Percentiles rank a stretch among this genome's conserved stretches.
These are phyloP conservation scores for Sinosuthora webbiana DNA, from an alignment of 2,113 vertebrate species.

Conservation along the genomic window DNA sequence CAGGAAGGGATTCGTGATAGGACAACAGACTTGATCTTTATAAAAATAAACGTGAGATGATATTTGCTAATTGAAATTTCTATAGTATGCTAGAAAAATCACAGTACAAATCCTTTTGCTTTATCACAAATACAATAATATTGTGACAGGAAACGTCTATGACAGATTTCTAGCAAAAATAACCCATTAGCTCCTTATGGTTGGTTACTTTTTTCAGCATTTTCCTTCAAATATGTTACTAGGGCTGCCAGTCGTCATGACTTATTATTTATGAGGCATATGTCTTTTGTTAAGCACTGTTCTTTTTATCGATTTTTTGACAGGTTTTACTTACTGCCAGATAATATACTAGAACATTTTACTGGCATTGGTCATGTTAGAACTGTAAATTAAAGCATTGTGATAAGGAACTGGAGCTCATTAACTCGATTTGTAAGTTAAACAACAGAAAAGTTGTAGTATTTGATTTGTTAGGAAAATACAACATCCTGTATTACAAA, in stretches of 20 bases:
- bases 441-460: not conserved
- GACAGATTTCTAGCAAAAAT: conserved; percentile 24
- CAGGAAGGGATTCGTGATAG: not conserved
- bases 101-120: not conserved
- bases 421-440: not conserved
- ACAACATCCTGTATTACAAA: not conserved
- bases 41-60: not conserved
- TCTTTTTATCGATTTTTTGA: conserved; percentile 32
- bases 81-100: not conserved
- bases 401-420: not conserved
- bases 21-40: not conserved
- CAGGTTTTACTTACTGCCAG: conserved; percentile 45
- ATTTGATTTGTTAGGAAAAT: not conserved
- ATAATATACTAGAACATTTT: conserved; percentile 46
- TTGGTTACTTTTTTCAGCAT: conserved; percentile 24
- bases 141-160: conserved; percentile 40
- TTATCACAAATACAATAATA: conserved; percentile 34
- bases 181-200: conserved; percentile 53
- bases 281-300: conserved; percentile 53
- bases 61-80: not conserved
- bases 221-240: conserved; percentile 11
- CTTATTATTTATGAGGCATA: conserved; percentile 54
- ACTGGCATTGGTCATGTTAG: not conserved
- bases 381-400: not conserved
- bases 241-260: conserved; percentile 29